Percentiles rank a stretch among this genome's conserved stretches.
Evolutionary conservation across 2,797 vertebrate genomes (phyloP).

Genomic region (Falco novaeseelandiae): DNA sequence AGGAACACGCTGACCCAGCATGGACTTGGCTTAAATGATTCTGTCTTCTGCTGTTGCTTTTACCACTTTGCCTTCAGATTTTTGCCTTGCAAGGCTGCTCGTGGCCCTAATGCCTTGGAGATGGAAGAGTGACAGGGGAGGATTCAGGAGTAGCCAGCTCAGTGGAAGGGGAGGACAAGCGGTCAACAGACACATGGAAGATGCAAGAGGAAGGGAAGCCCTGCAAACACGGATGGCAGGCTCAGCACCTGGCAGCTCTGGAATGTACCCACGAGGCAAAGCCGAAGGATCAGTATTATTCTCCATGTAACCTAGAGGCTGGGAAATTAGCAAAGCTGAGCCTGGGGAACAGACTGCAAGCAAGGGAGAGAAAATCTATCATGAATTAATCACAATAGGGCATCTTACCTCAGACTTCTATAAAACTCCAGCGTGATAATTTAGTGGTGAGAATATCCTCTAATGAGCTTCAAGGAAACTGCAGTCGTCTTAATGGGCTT

Average conservation of each 20-base stretch:
- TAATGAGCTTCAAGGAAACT: slow-evolving; percentile 78
- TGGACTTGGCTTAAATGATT: neutral
- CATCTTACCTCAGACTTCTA: slow-evolving; percentile 50
- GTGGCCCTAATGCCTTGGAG: neutral
- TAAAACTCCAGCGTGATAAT: slow-evolving; percentile 72
- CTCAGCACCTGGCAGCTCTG: neutral
- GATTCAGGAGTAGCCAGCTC: neutral
- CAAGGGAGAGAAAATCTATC: slow-evolving; percentile 35
- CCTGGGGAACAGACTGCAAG: neutral
- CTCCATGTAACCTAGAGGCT: neutral
- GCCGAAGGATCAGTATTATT: neutral
- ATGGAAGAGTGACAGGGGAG: neutral
- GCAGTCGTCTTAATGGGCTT: slow-evolving; percentile 76
- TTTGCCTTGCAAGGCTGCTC: neutral
- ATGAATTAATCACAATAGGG: slow-evolving; percentile 66
- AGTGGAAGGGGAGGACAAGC: neutral
- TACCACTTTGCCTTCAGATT: neutral
- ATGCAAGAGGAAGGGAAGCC: neutral
- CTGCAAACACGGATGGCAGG: neutral
- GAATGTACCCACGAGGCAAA: neutral
- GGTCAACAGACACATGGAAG: neutral
- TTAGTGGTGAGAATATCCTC: slow-evolving; percentile 69
- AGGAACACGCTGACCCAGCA: neutral
- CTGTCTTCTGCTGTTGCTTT: neutral
- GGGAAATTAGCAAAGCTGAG: neutral